Conservation (phyloP, 2,113 vertebrate genomes). For the Dryoscopus gambensis region DNA sequence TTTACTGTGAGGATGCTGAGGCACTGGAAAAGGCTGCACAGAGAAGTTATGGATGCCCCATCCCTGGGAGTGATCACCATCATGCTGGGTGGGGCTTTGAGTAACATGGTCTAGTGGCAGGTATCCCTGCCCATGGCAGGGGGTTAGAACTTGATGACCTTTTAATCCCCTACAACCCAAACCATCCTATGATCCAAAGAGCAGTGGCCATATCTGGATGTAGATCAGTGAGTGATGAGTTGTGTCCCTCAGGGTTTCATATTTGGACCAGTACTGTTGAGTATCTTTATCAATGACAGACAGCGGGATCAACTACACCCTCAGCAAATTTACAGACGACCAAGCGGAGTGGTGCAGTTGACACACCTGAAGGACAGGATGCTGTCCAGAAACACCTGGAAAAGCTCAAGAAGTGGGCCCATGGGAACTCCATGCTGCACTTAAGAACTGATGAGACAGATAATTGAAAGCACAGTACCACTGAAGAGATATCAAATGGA, state of each 20-base stretch:
- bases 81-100: not conserved
- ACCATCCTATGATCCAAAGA: not conserved
- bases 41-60: not conserved
- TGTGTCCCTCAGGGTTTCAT: not conserved
- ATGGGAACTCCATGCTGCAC: not conserved
- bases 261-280: not conserved
- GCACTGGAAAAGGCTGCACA: not conserved
- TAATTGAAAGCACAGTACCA: not conserved
- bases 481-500: not conserved
- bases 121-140: fast-evolving
- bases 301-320: not conserved
- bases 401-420: not conserved
- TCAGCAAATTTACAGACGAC: not conserved
- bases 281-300: not conserved
- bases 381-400: not conserved
- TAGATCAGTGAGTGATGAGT: not conserved
- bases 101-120: not conserved
- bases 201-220: not conserved
- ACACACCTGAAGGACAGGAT: not conserved
- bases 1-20: not conserved
- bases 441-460: not conserved
- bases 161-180: not conserved
- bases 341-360: fast-evolving
- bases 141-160: not conserved
- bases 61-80: not conserved